These are phyloP conservation scores for Epinotia bilunana DNA, from an alignment of 2,888 invertebrate genomes.

Conservation along the genomic window DNA sequence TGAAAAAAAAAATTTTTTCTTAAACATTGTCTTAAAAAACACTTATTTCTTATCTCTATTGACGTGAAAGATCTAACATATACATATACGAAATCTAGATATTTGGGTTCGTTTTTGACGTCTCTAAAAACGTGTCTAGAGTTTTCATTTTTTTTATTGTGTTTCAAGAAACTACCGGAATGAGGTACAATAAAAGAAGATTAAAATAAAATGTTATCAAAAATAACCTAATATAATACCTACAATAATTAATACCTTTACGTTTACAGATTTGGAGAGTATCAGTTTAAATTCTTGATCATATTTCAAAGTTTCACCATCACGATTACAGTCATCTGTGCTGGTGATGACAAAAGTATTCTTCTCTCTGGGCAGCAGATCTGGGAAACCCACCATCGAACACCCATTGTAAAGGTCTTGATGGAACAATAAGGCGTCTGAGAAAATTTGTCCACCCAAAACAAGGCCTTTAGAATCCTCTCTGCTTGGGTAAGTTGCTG, in stretches of 20 bases:
- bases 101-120: too few relatives aligned
- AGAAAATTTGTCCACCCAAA: slow-evolving; percentile 71
- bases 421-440: slow-evolving; percentile 69
- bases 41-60: too few relatives aligned
- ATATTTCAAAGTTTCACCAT: slow-evolving; percentile 70
- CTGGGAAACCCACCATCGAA: slow-evolving; percentile 59
- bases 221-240: not conserved
- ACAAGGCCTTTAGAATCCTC: slow-evolving; percentile 67
- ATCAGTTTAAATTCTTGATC: slow-evolving; percentile 77
- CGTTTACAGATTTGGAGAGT: slow-evolving; percentile 65
- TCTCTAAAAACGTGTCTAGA: too few relatives aligned
- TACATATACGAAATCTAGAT: too few relatives aligned
- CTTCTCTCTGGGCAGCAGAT: slow-evolving; percentile 59
- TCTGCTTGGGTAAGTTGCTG: slow-evolving; percentile 67
- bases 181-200: too few relatives aligned
- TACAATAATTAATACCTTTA: slow-evolving; percentile 56
- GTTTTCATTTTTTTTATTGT: too few relatives aligned
- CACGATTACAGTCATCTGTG: slow-evolving; percentile 74
- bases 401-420: slow-evolving; percentile 75
- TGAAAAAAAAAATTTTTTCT: too few relatives aligned
- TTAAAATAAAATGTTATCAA: not conserved
- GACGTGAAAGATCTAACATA: too few relatives aligned
- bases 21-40: too few relatives aligned
- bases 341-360: slow-evolving; percentile 71
- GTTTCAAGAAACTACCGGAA: too few relatives aligned